Conservation (phyloP, 2,797 vertebrate species). For the Sebastes itinus region DNA sequence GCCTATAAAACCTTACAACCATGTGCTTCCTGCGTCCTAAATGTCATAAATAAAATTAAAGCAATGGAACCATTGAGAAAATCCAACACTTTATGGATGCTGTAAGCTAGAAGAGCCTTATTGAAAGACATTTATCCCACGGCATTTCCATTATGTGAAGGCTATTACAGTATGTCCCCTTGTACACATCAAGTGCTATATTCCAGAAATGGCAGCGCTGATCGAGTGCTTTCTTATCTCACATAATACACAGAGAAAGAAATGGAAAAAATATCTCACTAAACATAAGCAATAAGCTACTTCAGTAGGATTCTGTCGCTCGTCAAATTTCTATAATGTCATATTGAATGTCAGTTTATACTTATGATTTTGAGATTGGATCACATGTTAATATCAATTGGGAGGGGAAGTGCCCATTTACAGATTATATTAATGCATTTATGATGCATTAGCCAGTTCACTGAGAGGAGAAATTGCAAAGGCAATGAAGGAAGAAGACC, state of each 20-base stretch:
- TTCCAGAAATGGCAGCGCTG: slow-evolving; percentile 17
- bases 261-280: slow-evolving; percentile 5
- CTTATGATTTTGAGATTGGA: slow-evolving; percentile 1
- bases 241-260: slow-evolving; percentile 8
- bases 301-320: not conserved
- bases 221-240: slow-evolving; percentile 48
- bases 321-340: slow-evolving; percentile 2
- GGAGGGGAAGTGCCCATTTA: not conserved
- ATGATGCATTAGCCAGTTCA: not conserved
- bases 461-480: not conserved
- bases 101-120: slow-evolving; percentile 26
- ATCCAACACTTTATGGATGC: slow-evolving; percentile 7
- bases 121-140: slow-evolving; percentile 37
- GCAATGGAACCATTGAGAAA: slow-evolving; percentile 4
- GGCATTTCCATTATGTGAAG: slow-evolving; percentile 31
- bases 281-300: slow-evolving; percentile 16
- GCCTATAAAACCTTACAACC: not conserved
- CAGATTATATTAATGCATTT: slow-evolving; percentile 12
- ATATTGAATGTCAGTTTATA: slow-evolving; percentile 26
- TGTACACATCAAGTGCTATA: slow-evolving; percentile 18
- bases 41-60: slow-evolving; percentile 25
- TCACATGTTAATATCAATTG: slow-evolving; percentile 42
- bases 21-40: not conserved
- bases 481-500: not conserved
- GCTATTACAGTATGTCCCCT: slow-evolving; percentile 24